phyloP scores from a whole-genome alignment of 2,797 vertebrate genomes.

The Brotogeris chrysoptera region DNA sequence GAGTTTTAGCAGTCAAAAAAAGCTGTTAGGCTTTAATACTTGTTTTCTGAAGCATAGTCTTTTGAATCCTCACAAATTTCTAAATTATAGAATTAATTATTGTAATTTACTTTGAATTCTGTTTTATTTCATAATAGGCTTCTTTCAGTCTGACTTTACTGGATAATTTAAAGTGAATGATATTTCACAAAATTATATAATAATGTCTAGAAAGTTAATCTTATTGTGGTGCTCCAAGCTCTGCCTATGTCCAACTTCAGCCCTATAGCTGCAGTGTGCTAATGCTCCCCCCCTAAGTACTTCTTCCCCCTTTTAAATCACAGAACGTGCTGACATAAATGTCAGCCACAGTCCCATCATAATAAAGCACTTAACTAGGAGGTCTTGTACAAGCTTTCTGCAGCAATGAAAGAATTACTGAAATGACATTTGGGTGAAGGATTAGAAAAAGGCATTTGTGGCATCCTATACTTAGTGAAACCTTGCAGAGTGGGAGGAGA shows the following conservation, averaged over 20 bases:
- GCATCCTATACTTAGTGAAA: not conserved
- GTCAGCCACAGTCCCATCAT: not conserved
- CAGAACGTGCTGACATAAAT: not conserved
- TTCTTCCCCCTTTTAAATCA: not conserved
- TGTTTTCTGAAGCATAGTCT: not conserved
- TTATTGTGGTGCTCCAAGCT: not conserved
- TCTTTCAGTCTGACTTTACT: not conserved
- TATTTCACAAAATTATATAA: not conserved
- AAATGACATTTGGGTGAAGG: constrained; percentile 10
- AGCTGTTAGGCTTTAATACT: not conserved
- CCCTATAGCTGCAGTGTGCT: not conserved
- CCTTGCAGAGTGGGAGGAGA: not conserved
- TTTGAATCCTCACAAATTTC: not conserved
- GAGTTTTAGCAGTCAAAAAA: constrained; percentile 29
- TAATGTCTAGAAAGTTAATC: not conserved
- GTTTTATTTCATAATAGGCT: not conserved
- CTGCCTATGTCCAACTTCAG: not conserved
- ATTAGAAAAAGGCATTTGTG: not conserved
- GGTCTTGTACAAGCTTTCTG: constrained; percentile 2
- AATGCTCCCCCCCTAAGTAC: not conserved
- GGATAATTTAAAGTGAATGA: not conserved
- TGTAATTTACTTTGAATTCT: not conserved
- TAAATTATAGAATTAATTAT: not conserved
- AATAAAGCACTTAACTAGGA: constrained; percentile 1
- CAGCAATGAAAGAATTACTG: not conserved